Evolutionary conservation across 2,888 invertebrate genomes (phyloP), one percentile per base, ranked within the genome.

Genomic region (Sarcophaga rosellei): DNA sequence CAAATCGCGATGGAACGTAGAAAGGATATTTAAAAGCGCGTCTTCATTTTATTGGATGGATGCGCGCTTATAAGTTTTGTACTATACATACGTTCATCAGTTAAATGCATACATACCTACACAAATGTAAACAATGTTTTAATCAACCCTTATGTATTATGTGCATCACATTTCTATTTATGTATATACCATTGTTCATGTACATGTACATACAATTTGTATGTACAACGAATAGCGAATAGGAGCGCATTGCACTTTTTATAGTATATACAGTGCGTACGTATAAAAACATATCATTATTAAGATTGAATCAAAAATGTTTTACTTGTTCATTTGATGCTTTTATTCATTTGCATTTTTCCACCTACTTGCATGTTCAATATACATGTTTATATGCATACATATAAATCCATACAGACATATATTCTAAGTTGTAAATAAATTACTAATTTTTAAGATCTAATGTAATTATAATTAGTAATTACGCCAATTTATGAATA

Each of bases 41-140:
- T 88, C 87, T 89, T 89, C 89, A 90, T 91, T 90, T 91, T 91
- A 92, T 91, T 91, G 92, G 92, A 87, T 92, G 91, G 92, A 87
- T 85, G 88, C 89, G 87, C 75, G 89, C 89, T 89, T 61, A 45
- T 62, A 61, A 23, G 17, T 63, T 70, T 72, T 78, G 57, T 72
- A 72, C 82, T 62, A n/a, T n/a, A n/a, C n/a, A n/a, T n/a, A 72
- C 25, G 44, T 75, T 65, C 44, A 47, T 47, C 69, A 89, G 88
- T 21, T 21, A 61, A 10, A 61, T 61, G 20, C 61, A 21, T 61
- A 61, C 2, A n/a, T 44, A 21, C 25, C 15, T 61, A 47, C 23
- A 25, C 73, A 72, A 21, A 59, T 72, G 35, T 35, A 35, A 8
- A 35, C 35, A 35, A 35, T 35, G 35, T 35, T 35, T 35, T 35